Evolutionary conservation across 2,888 invertebrate genomes (phyloP).

Genomic region (Eupelmus urozonus): DNA sequence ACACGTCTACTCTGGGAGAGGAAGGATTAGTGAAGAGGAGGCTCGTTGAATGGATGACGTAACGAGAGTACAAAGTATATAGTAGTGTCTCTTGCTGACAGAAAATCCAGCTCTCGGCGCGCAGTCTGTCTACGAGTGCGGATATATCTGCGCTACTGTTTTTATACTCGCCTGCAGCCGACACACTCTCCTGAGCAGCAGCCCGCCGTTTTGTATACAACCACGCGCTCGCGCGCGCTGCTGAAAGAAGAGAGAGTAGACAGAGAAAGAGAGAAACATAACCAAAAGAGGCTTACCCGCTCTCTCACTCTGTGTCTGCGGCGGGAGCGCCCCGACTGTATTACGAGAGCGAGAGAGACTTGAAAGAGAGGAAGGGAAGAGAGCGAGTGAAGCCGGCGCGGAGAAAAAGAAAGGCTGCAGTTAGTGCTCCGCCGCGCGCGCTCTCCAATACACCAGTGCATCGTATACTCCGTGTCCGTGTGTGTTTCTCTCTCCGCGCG

Average conservation of each 20-base stretch:
- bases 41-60: conserved; percentile 49
- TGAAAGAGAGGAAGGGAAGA: conserved; percentile 2
- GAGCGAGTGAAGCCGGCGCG: conserved; percentile 19
- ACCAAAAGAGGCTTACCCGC: conserved; percentile 47
- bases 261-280: conserved; percentile 41
- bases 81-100: not conserved
- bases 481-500: not conserved
- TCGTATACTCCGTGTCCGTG: not conserved
- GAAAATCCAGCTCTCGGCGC: too few relatives aligned
- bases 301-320: not conserved
- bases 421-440: not conserved
- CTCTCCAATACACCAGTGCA: not conserved
- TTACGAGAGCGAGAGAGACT: not conserved
- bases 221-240: not conserved
- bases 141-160: too few relatives aligned
- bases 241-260: not conserved
- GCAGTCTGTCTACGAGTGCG: too few relatives aligned
- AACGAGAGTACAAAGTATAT: conserved; percentile 28
- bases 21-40: not conserved
- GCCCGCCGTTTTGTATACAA: not conserved
- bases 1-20: not conserved
- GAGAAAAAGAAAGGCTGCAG: conserved; percentile 32
- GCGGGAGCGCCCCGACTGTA: not conserved
- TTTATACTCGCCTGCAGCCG: not conserved
- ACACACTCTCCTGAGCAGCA: not conserved